Evolutionary conservation across 2,113 vertebrate genomes (phyloP), one percentile per base, ranked within the genome.

Genomic region (Origma solitaria): DNA sequence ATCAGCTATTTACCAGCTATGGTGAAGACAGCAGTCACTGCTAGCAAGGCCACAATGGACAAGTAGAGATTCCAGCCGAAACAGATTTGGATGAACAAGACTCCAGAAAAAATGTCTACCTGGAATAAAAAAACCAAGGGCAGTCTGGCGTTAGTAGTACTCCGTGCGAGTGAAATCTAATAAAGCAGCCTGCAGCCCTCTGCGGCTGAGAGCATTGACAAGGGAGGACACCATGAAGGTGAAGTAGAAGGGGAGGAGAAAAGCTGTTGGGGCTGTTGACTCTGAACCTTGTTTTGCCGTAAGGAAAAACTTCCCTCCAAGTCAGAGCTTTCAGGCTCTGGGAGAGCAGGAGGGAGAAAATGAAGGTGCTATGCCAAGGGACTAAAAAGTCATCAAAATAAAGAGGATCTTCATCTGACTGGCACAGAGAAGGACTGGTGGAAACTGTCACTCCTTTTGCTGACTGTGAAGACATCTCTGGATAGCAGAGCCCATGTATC

Each of bases 81-180:
- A 30, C 99, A 98, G 47, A 99, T 95, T 96, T 99, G 98, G 97
- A 99, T 99, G 95, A 99, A 99, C 89, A 99, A 84, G 3, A 98
- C 99, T 95, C 99, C 99, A 1, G 99, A 99, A 97, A 99, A 99
- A 89, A 99, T 99, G 81, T 99, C 99, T 87, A 98, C 98, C 99
- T 99, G 98, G 72, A 97, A 93, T 40, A 33, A 68, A 96, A 76
- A 65, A 90, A 15, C 8, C 90, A 61, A 83, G 62, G 70, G 31
- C 87, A 92, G 72, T 54, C 64, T 81, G 90, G 80, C 23, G 6
- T 91, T 85, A 83, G 76, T 27, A 33, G 65, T 44, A 50, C 60
- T 96, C 50, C 6, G 28, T 93, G 80, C 62, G 75, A 86, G 68
- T 33, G 82, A 88, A 90, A 95, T 81, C 76, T 88, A 90, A 92